These are phyloP conservation scores for Isichthys henryi DNA, from an alignment of 2,113 vertebrate species.

Conservation along the genomic window DNA sequence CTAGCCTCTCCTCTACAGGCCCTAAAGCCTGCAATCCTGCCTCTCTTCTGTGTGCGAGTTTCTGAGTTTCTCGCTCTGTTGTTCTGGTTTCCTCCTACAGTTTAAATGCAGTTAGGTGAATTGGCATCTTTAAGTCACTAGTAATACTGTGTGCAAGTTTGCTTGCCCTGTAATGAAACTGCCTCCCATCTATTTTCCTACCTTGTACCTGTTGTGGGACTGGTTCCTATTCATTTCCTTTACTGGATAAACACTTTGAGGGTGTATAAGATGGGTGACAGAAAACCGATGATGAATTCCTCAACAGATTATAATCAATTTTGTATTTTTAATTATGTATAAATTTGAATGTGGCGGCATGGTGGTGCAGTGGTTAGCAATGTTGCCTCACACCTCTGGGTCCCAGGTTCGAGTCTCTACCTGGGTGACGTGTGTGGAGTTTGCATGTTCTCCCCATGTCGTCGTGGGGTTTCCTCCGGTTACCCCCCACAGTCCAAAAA, in stretches of 20 bases:
- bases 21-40: neutral
- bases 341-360: too few species aligned
- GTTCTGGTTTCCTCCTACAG: neutral
- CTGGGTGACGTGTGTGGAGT: too few species aligned
- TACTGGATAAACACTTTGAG: neutral
- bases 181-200: neutral
- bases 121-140: neutral
- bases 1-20: neutral
- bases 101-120: neutral
- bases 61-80: neutral
- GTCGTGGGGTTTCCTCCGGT: too few species aligned
- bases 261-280: neutral
- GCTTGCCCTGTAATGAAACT: neutral
- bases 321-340: neutral
- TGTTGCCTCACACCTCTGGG: too few species aligned
- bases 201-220: neutral
- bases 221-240: neutral
- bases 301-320: neutral
- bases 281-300: neutral
- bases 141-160: neutral
- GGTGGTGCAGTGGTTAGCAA: too few species aligned
- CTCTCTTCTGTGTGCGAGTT: neutral
- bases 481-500: too few species aligned
- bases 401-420: too few species aligned
- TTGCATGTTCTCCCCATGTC: too few species aligned